Evolutionary conservation across 2,888 invertebrate species (phyloP).

Genomic region (Euzophera pinguis): DNA sequence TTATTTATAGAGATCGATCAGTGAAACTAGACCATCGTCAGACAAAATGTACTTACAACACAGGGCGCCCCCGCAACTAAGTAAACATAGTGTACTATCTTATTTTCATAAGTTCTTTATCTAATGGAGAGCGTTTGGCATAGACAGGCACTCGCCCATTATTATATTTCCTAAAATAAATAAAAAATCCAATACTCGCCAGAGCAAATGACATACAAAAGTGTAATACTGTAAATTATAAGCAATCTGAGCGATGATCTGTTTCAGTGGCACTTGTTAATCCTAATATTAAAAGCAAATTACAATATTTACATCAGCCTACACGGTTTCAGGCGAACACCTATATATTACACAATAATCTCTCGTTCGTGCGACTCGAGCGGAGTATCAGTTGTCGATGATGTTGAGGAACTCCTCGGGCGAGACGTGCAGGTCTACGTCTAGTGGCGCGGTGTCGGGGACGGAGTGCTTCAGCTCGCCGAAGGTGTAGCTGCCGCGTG

Average conservation of each 20-base stretch:
- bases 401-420: slow-evolving; percentile 66
- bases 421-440: slow-evolving; percentile 48
- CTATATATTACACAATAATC: slow-evolving; percentile 62
- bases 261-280: slow-evolving; percentile 72
- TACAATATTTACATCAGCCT: slow-evolving; percentile 75
- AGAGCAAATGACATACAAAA: neutral
- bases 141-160: neutral
- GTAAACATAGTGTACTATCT: neutral
- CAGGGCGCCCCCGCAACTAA: neutral
- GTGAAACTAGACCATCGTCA: slow-evolving; percentile 75
- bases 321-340: slow-evolving; percentile 48
- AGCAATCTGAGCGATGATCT: slow-evolving; percentile 62
- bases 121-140: neutral
- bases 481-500: slow-evolving; percentile 60
- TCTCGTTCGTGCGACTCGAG: slow-evolving; percentile 40
- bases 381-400: slow-evolving; percentile 54
- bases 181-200: neutral
- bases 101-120: neutral
- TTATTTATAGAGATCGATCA: slow-evolving; percentile 76
- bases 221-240: slow-evolving; percentile 4
- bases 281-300: slow-evolving; percentile 71
- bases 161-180: neutral
- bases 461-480: slow-evolving; percentile 70
- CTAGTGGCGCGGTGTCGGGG: slow-evolving; percentile 49
- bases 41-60: slow-evolving; percentile 24